A percentile compares a stretch with the other conserved stretches of the same genome.
phyloP scores from a whole-genome alignment of 2,797 vertebrate genomes.

The Malurus splendens region DNA sequence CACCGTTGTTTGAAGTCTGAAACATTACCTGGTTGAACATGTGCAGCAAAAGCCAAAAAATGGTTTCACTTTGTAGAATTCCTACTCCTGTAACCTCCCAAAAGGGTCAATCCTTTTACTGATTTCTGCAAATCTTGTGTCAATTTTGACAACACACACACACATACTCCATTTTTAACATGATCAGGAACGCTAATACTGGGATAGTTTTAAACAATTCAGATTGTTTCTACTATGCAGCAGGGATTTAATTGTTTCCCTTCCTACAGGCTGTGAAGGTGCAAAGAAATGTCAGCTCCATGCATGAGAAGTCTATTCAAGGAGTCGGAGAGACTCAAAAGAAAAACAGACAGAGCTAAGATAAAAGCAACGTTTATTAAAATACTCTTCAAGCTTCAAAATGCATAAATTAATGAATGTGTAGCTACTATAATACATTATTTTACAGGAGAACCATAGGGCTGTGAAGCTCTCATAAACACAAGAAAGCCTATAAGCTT shows the following conservation, averaged over 20 bases:
- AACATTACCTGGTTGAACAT: neutral
- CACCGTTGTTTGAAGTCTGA: neutral
- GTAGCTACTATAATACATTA: slow-evolving; percentile 76
- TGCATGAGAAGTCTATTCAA: neutral
- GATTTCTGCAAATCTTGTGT: neutral
- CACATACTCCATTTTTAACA: neutral
- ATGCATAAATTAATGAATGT: slow-evolving; percentile 64
- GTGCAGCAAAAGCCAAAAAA: rapidly evolving
- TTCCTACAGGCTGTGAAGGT: neutral
- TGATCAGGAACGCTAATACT: neutral
- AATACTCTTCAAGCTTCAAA: slow-evolving; percentile 70
- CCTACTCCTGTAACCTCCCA: neutral
- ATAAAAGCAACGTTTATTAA: slow-evolving; percentile 75
- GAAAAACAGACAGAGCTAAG: slow-evolving; percentile 65
- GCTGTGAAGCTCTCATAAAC: slow-evolving; percentile 47
- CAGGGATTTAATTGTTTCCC: neutral
- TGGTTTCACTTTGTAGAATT: neutral
- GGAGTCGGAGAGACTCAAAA: slow-evolving; percentile 21
- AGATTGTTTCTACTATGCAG: neutral
- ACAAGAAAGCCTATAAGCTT: slow-evolving; percentile 41
- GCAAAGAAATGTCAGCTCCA: neutral
- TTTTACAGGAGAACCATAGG: slow-evolving; percentile 70
- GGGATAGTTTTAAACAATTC: neutral
- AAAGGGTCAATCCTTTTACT: neutral
- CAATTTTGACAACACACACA: neutral